Evolutionary conservation across 2,888 invertebrate species (phyloP), one percentile per base, ranked within the genome.

Genomic region (Stegophylla sp.): DNA sequence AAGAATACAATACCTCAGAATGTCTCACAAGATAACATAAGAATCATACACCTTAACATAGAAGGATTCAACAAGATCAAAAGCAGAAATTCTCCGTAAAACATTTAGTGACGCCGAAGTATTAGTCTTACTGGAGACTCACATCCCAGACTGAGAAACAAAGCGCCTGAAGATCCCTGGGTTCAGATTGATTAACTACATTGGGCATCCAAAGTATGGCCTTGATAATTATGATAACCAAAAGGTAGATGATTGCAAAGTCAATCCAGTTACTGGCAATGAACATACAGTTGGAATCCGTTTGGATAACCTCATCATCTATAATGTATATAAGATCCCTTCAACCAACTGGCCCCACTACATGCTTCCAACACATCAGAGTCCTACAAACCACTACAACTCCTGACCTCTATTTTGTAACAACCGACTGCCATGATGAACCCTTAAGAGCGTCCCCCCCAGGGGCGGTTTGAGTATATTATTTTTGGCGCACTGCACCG

Each of bases 321-420:
- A 64, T 20, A 64, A 20, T 41, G n/a, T 41, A 63, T 63, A 63
- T 20, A 63, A 63, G 63, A 34, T 10, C 20, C 63, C 63, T 63
- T 63, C 41, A 63, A 63, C 26, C 34, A 41, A 63, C 63, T 63
- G 63, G 63, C 41, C 63, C 63, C 41, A 64, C 43, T 64, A 7
- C 43, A 43, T 64, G 20, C 63, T 64, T 64, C 41, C 63, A 64
- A 41, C 41, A 64, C 63, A 1, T 34, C 63, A 63, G 34, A 34
- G 34, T 10, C 63, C n/a, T 9, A 63, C 28, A 63, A 34, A 67
- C 67, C 26, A 26, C 48, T 51, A 67, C 67, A 67, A 69, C 51
- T 5, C 69, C 69, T 45, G 69, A 69, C 28, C 69, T 69, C n/a
- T 69, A 43, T 69, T 51, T 69, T 69, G 51, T 69, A 69, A 69